Conservation (phyloP, 2,797 vertebrate species). For the Rallus crepitans region DNA sequence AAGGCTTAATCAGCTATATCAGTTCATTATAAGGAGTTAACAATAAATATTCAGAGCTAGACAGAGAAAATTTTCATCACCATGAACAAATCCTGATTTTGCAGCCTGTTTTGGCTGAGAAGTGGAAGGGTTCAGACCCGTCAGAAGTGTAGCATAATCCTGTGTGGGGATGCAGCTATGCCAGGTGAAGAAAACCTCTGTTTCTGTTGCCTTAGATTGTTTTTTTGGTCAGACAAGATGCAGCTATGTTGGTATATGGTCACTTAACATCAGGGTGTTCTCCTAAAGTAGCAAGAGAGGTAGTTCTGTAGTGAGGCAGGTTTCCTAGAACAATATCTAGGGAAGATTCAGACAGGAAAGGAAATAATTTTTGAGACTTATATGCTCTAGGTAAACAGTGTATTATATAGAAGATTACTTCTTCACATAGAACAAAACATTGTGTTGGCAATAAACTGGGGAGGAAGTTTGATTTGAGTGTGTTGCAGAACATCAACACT, state of each 20-base stretch:
- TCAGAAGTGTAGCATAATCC: not conserved
- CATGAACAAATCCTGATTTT: not conserved
- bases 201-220: not conserved
- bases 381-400: not conserved
- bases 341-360: not conserved
- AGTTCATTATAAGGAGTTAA: not conserved
- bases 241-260: not conserved
- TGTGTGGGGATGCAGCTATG: rapidly evolving
- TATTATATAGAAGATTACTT: not conserved
- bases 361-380: not conserved
- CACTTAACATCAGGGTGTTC: rapidly evolving
- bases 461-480: not conserved
- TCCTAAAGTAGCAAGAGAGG: not conserved
- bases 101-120: not conserved
- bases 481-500: not conserved
- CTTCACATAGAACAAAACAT: not conserved
- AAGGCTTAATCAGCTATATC: not conserved
- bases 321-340: not conserved
- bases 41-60: not conserved
- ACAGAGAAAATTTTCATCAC: not conserved
- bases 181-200: not conserved
- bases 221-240: not conserved
- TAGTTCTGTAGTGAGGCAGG: not conserved
- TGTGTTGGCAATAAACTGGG: not conserved
- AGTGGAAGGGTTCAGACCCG: rapidly evolving